Base-by-base conservation (phyloP, 1,140 invertebrate species). In the Trachymyrmex cornetzi region DNA sequence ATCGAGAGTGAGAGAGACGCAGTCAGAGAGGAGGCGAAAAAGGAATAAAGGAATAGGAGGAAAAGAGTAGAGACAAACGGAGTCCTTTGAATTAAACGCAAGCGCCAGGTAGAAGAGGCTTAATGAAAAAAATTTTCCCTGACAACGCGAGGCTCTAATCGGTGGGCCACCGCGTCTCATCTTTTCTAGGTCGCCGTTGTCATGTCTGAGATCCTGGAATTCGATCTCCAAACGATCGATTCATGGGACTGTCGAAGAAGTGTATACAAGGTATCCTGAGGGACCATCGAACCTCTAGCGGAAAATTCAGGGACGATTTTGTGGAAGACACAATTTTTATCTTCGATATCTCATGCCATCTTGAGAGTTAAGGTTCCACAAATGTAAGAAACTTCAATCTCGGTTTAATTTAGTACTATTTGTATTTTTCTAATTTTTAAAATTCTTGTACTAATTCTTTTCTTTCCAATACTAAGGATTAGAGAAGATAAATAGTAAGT, bases 91-190 rank as follows among this genome's bases (percentile, higher is more conserved):
- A 89, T 89, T 86, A 80, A 81, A 72, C 74, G 87, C 84, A 84
- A 87, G 91, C 91, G 91, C 87, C 91, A 93, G 89, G 87, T 92
- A 91, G 87, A 90, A 92, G 92, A 92, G 91, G 89, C 90, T 94
- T 93, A 92, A 94, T 94, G 92, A 94, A 94, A 63, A 74, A 94
- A 91, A 94, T 93, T 93, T 93, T 92, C 88, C 89, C 38, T 12
- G 9, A 88, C 82, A 87, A 86, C 87, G 34, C 55, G 30, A 59
- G 74, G 38, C n/a, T 69, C 11, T 16, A 79, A n/a, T n/a, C 75
- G 74, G 50, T 71, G 57, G 77, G 55, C 86, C 88, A 61, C 9
- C 24, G 57, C 19, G 27, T 82, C 9, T 44, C 12, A 50, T 79
- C 22, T 72, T 90, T 88, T 90, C 81, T 88, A 90, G 81, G 77